phyloP scores from a whole-genome alignment of 2,888 invertebrate genomes.

The Camponotus fellah region DNA sequence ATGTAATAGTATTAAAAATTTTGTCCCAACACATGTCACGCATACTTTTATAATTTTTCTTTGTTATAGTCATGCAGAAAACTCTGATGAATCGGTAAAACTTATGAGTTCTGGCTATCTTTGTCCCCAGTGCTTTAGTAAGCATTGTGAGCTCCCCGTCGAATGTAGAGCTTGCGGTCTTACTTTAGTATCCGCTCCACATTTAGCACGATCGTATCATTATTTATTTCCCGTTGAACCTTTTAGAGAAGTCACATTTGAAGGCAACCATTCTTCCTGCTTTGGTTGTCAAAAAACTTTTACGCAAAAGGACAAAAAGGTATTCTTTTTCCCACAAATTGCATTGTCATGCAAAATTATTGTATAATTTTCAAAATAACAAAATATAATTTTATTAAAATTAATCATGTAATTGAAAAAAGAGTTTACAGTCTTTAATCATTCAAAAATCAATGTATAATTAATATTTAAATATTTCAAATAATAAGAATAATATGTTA shows the following conservation, averaged over 20 bases:
- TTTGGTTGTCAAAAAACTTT: conserved; percentile 92
- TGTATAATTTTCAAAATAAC: not conserved
- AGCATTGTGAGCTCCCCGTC: conserved; percentile 99
- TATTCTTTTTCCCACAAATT: conserved; percentile 77
- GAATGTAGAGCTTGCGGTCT: conserved; percentile 98
- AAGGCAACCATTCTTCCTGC: conserved; percentile 89
- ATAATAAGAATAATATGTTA: not conserved
- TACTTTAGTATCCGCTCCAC: conserved; percentile 98
- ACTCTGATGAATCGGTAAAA: conserved; percentile 89
- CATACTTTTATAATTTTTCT: not conserved
- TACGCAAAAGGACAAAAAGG: conserved; percentile 91
- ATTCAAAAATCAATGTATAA: not conserved
- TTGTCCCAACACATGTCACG: not conserved
- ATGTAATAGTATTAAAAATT: not conserved
- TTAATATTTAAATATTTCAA: not conserved
- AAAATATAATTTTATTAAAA: conserved; percentile 15
- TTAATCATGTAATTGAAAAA: not conserved
- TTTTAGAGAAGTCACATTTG: conserved; percentile 91
- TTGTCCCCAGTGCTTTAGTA: conserved; percentile 98
- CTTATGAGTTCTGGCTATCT: conserved; percentile 93
- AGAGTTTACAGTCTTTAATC: not conserved
- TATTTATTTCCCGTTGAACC: conserved; percentile 97
- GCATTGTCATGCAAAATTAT: too few relatives aligned
- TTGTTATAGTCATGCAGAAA: conserved; percentile 92
- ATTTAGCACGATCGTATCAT: conserved; percentile 98